phyloP scores from a whole-genome alignment of 2,113 vertebrate species.

The Peucedramus taeniatus region DNA sequence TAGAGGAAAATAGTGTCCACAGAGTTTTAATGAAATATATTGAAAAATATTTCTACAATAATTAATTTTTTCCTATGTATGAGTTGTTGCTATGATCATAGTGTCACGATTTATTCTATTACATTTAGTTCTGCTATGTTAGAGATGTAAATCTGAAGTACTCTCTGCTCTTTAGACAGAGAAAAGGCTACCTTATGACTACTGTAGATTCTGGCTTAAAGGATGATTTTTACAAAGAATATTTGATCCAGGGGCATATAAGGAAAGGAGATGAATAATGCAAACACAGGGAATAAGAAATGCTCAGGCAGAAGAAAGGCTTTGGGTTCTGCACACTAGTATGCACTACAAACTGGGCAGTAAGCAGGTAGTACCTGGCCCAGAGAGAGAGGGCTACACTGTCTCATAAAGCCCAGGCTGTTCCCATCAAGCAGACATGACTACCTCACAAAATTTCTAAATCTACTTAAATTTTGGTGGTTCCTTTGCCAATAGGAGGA shows the following conservation, averaged over 20 bases:
- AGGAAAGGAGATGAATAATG: background rate
- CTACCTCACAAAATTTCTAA: background rate
- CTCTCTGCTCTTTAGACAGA: background rate
- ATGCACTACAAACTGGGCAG: background rate
- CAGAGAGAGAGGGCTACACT: background rate
- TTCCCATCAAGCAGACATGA: background rate
- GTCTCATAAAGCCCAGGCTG: background rate
- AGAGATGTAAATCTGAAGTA: background rate
- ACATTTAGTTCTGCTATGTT: background rate
- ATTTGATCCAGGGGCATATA: background rate
- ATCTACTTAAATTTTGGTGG: background rate
- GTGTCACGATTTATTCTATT: background rate
- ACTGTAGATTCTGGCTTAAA: background rate
- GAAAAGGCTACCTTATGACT: background rate
- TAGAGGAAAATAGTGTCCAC: background rate
- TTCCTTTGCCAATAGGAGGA: background rate
- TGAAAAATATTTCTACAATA: background rate
- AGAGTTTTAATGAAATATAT: background rate
- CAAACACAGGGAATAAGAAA: background rate
- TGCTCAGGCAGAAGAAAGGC: background rate
- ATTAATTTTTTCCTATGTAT: background rate
- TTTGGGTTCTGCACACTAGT: background rate
- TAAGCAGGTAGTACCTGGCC: too few relatives aligned
- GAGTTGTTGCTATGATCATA: background rate
- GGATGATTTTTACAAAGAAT: background rate